Conservation (phyloP, 2,888 invertebrate species). For the Phyllotreta cruciferae region DNA sequence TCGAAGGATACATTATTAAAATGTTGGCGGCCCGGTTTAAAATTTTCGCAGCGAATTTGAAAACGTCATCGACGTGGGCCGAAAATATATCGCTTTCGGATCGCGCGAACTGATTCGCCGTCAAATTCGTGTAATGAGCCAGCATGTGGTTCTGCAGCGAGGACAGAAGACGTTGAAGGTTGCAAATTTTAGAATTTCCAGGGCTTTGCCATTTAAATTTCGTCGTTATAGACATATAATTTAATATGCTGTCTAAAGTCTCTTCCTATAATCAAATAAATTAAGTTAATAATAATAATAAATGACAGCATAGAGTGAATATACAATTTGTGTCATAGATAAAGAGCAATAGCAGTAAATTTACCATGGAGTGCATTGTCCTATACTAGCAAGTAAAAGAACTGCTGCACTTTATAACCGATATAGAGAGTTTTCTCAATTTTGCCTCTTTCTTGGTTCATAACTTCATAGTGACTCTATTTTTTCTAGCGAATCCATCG, state of each 20-base stretch:
- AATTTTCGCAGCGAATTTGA: slow-evolving; percentile 53
- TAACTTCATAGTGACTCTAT: too few relatives aligned
- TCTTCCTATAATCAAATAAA: slow-evolving; percentile 50
- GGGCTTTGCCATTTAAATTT: slow-evolving; percentile 52
- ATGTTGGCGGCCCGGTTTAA: slow-evolving; percentile 55
- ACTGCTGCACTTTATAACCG: too few relatives aligned
- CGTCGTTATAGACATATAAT: slow-evolving; percentile 49
- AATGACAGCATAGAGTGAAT: neutral
- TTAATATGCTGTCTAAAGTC: slow-evolving; percentile 50
- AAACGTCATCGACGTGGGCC: slow-evolving; percentile 53
- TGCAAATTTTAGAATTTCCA: slow-evolving; percentile 53
- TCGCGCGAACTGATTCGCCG: slow-evolving; percentile 23
- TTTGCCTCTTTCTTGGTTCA: too few relatives aligned
- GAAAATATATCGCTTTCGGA: slow-evolving; percentile 46
- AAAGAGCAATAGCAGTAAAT: too few relatives aligned
- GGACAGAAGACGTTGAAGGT: slow-evolving; percentile 64
- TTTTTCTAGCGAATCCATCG: neutral
- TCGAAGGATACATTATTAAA: slow-evolving; percentile 53
- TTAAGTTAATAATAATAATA: neutral
- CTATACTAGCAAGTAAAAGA: too few relatives aligned
- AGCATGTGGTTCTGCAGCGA: slow-evolving; percentile 68
- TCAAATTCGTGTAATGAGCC: slow-evolving; percentile 59
- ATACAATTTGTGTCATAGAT: too few relatives aligned
- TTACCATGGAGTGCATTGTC: too few relatives aligned
- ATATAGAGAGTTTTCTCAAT: too few relatives aligned